Base-by-base conservation (phyloP, 2,113 vertebrate species). In the Silurus asotus region DNA sequence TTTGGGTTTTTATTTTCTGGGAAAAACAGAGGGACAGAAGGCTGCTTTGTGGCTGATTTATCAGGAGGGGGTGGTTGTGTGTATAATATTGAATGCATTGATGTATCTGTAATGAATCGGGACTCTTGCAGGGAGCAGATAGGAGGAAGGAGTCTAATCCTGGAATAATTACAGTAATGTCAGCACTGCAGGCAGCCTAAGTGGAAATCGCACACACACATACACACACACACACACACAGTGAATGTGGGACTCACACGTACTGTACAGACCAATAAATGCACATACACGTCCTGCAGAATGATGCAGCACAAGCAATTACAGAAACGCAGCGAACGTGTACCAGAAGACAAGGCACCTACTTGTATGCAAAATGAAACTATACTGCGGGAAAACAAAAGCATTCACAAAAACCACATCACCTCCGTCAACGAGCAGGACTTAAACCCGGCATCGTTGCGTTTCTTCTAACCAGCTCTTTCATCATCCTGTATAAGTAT, bases 141-240 rank as follows among this genome's bases (percentile, higher is more conserved):
- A 77, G 45, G 37, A 14, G 28, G 87, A 88, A 82, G 80, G 79
- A 17, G 48, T 89, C 80, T 91, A 90, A 91, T 90, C 87, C 84
- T 80, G 78, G 74, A 90, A 88, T 91, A 91, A 91, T 91, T 90
- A 87, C 88, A 70, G 65, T 84, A 74, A 88, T 89, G 88, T 85
- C 81, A 77, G 48, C 81, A 72, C 83, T 10, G 8, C 69, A 67
- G 82, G 88, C 59, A 83, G 59, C 49, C 23, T 4, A 53, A 25
- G 37, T 72, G 72, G 28, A 53, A 74, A 53, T 14, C 8, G 5
- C n/a, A 4, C 53, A 15, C 19, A 19, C 76, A 74, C 59, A 59
- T 61, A 53, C 53, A 75, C 23, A 64, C 67, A 81, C 37, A 81
- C 45, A 74, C 69, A 56, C 25, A 55, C 58, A 78, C 70, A 64